Percentiles rank a stretch among this genome's conserved stretches.
These are phyloP conservation scores for Esox masquinongy DNA, from an alignment of 2,797 vertebrate genomes.

Conservation along the genomic window DNA sequence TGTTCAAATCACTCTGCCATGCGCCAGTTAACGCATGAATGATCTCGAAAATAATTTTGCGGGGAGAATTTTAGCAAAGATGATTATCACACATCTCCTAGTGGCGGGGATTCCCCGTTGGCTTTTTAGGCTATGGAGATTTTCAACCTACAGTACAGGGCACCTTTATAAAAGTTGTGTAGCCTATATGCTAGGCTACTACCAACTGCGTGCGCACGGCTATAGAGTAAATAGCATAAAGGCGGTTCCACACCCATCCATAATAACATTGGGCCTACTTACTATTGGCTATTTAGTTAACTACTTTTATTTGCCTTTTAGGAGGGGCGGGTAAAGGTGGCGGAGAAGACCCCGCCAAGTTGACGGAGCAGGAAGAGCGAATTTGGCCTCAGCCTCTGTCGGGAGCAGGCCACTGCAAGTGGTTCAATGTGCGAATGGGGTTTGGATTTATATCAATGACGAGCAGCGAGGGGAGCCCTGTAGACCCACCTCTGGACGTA, in stretches of 20 bases:
- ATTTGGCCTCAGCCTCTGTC: conserved; percentile 85
- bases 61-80: conserved; percentile 52
- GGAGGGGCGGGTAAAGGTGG: conserved; percentile 94
- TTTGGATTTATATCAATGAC: conserved; percentile 99
- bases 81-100: conserved; percentile 52
- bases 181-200: background rate
- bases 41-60: conserved; percentile 28
- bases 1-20: conserved; percentile 38
- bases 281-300: conserved; percentile 13
- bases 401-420: conserved; percentile 96
- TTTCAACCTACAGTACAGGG: conserved; percentile 15
- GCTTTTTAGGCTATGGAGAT: conserved; percentile 12
- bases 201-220: conserved; percentile 8
- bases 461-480: conserved; percentile 88
- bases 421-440: conserved; percentile 99
- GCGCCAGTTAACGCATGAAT: conserved; percentile 3
- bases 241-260: background rate
- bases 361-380: conserved; percentile 84
- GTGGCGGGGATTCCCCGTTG: conserved; percentile 53
- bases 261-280: background rate
- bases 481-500: conserved; percentile 94
- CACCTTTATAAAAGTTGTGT: conserved; percentile 23
- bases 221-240: background rate
- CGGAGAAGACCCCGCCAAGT: conserved; percentile 87
- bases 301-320: conserved; percentile 65